phyloP scores from a whole-genome alignment of 2,113 vertebrate genomes.

The Rhagologus leucostigma region DNA sequence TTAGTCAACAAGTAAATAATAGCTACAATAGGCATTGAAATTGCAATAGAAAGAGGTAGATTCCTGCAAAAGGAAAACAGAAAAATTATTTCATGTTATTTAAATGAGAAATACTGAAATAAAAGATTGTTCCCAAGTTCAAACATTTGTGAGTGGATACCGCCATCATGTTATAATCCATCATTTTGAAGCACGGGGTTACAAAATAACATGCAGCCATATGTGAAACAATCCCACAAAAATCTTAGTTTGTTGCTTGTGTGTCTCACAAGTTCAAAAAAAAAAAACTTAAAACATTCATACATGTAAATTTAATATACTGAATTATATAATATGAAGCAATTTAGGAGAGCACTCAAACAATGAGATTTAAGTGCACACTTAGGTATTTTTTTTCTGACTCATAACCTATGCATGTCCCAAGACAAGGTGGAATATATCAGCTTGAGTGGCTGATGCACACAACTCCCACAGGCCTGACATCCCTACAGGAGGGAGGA shows the following conservation, averaged over 20 bases:
- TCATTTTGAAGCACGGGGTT: neutral
- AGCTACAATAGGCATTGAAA: conserved; percentile 83
- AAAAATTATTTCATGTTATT: neutral
- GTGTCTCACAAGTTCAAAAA: neutral
- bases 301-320: neutral
- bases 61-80: conserved; percentile 67
- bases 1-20: conserved; percentile 84
- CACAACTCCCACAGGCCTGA: neutral
- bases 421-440: neutral
- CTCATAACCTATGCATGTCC: neutral
- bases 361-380: neutral
- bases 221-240: neutral
- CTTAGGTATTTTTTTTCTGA: neutral
- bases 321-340: neutral
- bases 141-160: neutral
- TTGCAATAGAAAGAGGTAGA: conserved; percentile 81
- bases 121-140: neutral
- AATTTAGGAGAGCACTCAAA: neutral
- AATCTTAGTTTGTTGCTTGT: neutral
- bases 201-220: neutral
- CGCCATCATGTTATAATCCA: neutral
- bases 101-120: neutral
- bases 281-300: neutral
- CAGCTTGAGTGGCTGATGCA: neutral
- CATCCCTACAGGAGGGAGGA: neutral